Conservation (phyloP, 2,888 invertebrate species). For the Agriopis marginaria region DNA sequence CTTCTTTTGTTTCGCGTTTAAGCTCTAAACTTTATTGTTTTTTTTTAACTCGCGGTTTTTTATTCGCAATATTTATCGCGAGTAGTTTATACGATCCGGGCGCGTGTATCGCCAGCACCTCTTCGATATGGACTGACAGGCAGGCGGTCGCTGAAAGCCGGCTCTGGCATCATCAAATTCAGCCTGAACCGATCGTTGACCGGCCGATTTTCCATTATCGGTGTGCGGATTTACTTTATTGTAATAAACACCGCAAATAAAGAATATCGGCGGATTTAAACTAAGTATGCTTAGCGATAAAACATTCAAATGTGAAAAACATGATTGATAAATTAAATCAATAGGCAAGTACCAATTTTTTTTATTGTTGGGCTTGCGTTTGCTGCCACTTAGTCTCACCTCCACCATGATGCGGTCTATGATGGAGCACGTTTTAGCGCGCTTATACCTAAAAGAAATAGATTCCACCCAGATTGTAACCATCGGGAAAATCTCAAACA, state of each 20-base stretch:
- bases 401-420: not conserved
- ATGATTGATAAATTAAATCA: not conserved
- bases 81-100: not conserved
- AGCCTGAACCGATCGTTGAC: constrained; percentile 24
- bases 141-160: constrained; percentile 11
- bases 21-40: not conserved
- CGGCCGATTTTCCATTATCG: constrained; percentile 34
- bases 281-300: not conserved
- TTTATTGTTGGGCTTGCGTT: too few relatives aligned
- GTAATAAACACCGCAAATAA: constrained; percentile 24
- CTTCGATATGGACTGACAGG: constrained; percentile 18
- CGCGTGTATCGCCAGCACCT: constrained; percentile 19
- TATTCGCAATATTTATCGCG: constrained; percentile 10
- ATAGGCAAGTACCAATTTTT: not conserved
- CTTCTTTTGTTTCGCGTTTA: not conserved
- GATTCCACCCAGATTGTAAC: too few relatives aligned
- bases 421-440: not conserved
- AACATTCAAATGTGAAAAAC: not conserved
- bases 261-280: constrained; percentile 8
- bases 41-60: not conserved
- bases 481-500: too few relatives aligned
- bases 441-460: too few relatives aligned
- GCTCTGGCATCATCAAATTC: constrained; percentile 11
- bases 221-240: constrained; percentile 18
- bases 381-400: too few relatives aligned